Percentiles rank a stretch among this genome's conserved stretches.
These are phyloP conservation scores for Perodicticus potto DNA, from an alignment of 2,797 vertebrate genomes.

Conservation along the genomic window DNA sequence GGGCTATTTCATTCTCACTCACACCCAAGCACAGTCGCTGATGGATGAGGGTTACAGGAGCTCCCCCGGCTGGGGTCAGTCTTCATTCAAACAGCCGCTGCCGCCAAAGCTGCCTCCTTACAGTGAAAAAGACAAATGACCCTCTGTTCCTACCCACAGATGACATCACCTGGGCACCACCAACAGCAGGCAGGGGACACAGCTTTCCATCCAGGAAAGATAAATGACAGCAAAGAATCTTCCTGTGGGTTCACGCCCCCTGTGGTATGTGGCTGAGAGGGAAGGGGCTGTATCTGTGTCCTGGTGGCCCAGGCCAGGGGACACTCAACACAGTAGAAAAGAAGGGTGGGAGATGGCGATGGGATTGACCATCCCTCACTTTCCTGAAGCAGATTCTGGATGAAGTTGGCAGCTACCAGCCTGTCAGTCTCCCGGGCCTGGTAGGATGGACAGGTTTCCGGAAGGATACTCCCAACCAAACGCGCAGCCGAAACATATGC, in stretches of 20 bases:
- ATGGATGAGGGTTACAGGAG: conserved; percentile 64
- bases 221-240: not conserved
- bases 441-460: accelerated
- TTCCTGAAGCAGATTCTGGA: not conserved
- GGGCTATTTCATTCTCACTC: conserved; percentile 65
- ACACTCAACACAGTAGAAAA: not conserved
- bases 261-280: not conserved
- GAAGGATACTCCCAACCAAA: not conserved
- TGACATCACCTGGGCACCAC: not conserved
- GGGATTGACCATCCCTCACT: not conserved
- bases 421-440: not conserved
- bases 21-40: conserved; percentile 53
- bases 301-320: not conserved
- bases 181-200: not conserved
- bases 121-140: conserved; percentile 74
- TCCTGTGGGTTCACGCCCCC: not conserved
- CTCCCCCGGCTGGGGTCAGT: conserved; percentile 60
- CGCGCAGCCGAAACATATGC: not conserved
- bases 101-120: conserved; percentile 75
- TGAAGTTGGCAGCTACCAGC: not conserved
- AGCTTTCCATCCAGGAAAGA: not conserved
- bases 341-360: not conserved
- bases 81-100: conserved; percentile 62
- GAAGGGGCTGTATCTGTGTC: not conserved
- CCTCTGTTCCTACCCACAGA: not conserved